phyloP scores from a whole-genome alignment of 2,888 invertebrate genomes.

The Athalia rosae region DNA sequence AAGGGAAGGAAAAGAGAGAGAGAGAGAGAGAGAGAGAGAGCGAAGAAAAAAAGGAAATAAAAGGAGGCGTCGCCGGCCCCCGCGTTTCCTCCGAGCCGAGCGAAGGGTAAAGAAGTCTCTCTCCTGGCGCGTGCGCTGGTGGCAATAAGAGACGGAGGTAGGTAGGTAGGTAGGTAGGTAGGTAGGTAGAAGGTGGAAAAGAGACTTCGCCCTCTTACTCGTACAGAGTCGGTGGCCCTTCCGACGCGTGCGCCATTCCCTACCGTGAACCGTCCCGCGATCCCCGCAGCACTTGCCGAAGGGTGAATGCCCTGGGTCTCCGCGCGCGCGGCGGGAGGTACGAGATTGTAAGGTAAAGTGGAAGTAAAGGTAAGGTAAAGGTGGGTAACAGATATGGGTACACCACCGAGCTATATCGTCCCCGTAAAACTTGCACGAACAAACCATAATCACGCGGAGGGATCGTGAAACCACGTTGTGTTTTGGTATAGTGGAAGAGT shows the following conservation, averaged over 20 bases:
- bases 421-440: too few relatives aligned
- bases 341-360: background rate
- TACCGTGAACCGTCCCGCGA: background rate
- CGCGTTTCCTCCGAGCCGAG: background rate
- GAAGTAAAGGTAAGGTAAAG: background rate
- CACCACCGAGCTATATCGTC: background rate
- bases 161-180: conserved; percentile 43
- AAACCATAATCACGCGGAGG: too few relatives aligned
- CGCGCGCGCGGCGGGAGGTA: conserved; percentile 16
- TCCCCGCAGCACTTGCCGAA: conserved; percentile 38
- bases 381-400: background rate
- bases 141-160: conserved; percentile 31
- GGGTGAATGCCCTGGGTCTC: conserved; percentile 42
- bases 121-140: conserved; percentile 20
- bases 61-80: background rate
- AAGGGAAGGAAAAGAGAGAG: background rate
- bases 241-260: conserved; percentile 36
- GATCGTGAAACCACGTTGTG: too few relatives aligned
- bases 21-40: background rate
- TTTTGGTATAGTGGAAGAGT: too few relatives aligned
- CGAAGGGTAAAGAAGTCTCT: background rate
- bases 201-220: background rate
- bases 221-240: background rate
- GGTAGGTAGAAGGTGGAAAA: conserved; percentile 29
- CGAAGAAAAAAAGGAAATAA: background rate